Evolutionary conservation across 2,113 vertebrate genomes (phyloP).

Genomic region (Tyto alba): DNA sequence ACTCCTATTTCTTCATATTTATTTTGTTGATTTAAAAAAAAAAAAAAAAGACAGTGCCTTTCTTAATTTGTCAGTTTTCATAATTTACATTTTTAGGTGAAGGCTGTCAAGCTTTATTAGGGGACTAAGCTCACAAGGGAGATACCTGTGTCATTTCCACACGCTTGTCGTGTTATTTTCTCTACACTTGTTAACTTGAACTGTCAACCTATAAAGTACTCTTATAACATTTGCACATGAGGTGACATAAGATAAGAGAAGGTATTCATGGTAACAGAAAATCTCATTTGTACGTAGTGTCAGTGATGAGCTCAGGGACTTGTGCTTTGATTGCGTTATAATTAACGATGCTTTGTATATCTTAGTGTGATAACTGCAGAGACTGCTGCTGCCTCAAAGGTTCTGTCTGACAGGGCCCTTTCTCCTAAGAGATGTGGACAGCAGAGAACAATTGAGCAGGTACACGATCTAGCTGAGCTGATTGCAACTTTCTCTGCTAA

Average conservation of each 20-base stretch:
- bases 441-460: background rate
- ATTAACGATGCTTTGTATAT: slow-evolving; percentile 44
- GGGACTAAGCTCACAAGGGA: background rate
- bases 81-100: slow-evolving; percentile 1
- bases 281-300: slow-evolving; percentile 28
- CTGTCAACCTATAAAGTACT: slow-evolving; percentile 56
- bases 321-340: slow-evolving; percentile 45
- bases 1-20: background rate
- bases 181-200: slow-evolving; percentile 1
- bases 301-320: slow-evolving; percentile 8
- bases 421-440: slow-evolving; percentile 12
- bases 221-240: slow-evolving; percentile 1
- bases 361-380: slow-evolving; percentile 28
- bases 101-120: slow-evolving; percentile 35
- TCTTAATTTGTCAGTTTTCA: background rate
- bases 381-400: background rate
- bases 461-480: background rate
- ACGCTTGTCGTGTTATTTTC: background rate
- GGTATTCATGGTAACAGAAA: slow-evolving; percentile 40
- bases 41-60: background rate
- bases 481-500: slow-evolving; percentile 33
- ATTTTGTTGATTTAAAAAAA: background rate
- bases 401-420: slow-evolving; percentile 12
- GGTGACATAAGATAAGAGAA: slow-evolving; percentile 49
- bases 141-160: background rate